Evolutionary conservation across 1,140 invertebrate species (phyloP).

Genomic region (Scaptomyza pallida): DNA sequence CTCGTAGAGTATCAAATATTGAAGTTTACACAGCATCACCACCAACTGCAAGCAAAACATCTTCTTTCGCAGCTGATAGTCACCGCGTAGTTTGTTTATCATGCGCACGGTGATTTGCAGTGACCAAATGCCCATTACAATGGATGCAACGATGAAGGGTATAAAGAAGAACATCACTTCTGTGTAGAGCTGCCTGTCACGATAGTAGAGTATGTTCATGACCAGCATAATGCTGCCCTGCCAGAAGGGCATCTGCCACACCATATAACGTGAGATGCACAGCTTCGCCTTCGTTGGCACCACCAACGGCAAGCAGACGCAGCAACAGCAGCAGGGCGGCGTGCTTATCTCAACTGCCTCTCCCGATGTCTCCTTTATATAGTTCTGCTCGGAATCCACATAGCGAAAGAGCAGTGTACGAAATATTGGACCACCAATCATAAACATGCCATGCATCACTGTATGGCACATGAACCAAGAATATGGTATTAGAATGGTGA

Average conservation of each 20-base stretch:
- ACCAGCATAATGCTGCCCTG: slow-evolving; percentile 79
- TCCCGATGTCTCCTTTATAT: slow-evolving; percentile 66
- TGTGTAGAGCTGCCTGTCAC: slow-evolving; percentile 52
- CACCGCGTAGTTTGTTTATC: slow-evolving; percentile 60
- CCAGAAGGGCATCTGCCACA: slow-evolving; percentile 80
- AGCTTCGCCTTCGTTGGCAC: slow-evolving; percentile 69
- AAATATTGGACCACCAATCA: slow-evolving; percentile 67
- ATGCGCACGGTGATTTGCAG: slow-evolving; percentile 78
- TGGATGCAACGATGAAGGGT: slow-evolving; percentile 72
- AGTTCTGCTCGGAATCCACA: slow-evolving; percentile 73
- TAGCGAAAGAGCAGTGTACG: slow-evolving; percentile 71
- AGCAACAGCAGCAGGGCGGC: slow-evolving; percentile 77
- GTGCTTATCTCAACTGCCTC: slow-evolving; percentile 66
- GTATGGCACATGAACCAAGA: slow-evolving; percentile 80
- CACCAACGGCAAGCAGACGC: slow-evolving; percentile 63
- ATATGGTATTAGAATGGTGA: slow-evolving; percentile 73
- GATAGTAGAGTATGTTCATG: slow-evolving; percentile 76
- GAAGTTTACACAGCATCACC: slow-evolving; percentile 74
- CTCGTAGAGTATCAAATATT: slow-evolving; percentile 71
- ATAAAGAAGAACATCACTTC: slow-evolving; percentile 74
- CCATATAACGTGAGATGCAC: slow-evolving; percentile 69
- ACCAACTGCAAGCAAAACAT: slow-evolving; percentile 79
- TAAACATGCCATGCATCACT: slow-evolving; percentile 81
- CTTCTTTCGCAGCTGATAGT: slow-evolving; percentile 76
- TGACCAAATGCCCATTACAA: slow-evolving; percentile 70